Base-by-base conservation (phyloP, 1,140 invertebrate species). In the Helicoverpa armigera region DNA sequence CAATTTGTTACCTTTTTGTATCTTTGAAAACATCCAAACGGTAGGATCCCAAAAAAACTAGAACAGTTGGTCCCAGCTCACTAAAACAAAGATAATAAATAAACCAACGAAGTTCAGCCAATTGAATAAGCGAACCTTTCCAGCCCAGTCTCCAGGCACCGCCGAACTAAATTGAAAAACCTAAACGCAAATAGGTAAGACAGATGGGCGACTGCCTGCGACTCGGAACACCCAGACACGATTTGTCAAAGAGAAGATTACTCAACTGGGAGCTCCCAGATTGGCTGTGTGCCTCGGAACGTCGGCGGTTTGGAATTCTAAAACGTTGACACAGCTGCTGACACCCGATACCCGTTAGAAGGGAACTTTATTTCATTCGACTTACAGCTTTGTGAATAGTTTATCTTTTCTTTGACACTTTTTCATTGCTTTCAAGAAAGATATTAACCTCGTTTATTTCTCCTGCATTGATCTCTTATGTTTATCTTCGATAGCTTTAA, bases 181-280 rank as follows among this genome's bases (percentile, higher is more conserved):
- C 73, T 63, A 50, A 58, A 58, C 56, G 73, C 58, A 75, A 75
- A 61, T 63, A 50, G n/a, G 35, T 75, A 61, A 61, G 56, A 69
- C 63, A 56, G 60, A 54, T 78, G 51, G n/a, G 43, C 58, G 50
- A 75, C 7, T n/a, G 61, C 13, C 31, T 60, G 48, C 43, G 43
- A 74, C 16, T 65, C 50, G 16, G 51, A 65, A 60, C 43, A 48
- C 53, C 31, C 23, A 69, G 72, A 23, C 13, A 72, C 54, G 56
- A 81, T 81, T 81, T 81, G 72, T 75, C 79, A 81, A 35, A 56
- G 35, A 50, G 60, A 43, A 65, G 76, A 78, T 78, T 78, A 78
- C 56, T 23, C 56, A 23, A 11, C 50, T 14, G 56, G 58, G 58
- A 35, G 31, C 35, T 13, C 11, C 31, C 53, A 74, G 54, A 74